Percentiles rank a stretch among this genome's conserved stretches.
Conservation (phyloP, 2,888 invertebrate genomes). For the Coenonympha glycerion region DNA sequence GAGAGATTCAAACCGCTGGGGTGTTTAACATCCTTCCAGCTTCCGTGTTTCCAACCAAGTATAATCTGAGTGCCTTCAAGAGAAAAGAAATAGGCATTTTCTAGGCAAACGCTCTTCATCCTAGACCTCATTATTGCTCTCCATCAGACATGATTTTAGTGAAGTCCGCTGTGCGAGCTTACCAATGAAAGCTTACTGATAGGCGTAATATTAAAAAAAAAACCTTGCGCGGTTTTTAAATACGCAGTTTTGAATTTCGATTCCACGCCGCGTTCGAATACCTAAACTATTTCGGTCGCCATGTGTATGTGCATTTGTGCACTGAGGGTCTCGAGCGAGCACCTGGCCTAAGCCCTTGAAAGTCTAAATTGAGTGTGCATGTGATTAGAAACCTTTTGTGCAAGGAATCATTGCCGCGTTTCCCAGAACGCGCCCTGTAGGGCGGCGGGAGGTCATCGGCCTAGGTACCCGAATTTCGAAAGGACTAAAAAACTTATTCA, state of each 20-base stretch:
- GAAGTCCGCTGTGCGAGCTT: no score
- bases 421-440: conserved; percentile 33
- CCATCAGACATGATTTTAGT: no score
- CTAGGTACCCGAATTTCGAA: conserved; percentile 74
- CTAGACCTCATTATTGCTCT: no score
- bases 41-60: no score
- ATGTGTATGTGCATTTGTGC: no score
- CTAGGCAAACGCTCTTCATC: no score
- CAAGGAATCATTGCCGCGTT: conserved; percentile 28
- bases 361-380: conserved; percentile 21
- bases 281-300: conserved; percentile 7
- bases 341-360: conserved; percentile 30
- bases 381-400: conserved; percentile 34
- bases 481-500: conserved; percentile 71
- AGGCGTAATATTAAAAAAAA: no score
- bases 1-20: no score
- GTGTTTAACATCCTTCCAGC: no score
- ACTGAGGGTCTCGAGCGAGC: conserved; percentile 20
- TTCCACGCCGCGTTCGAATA: neutral
- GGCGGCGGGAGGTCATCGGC: conserved; percentile 63
- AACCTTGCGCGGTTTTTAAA: neutral
- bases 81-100: no score
- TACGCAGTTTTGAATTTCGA: neutral
- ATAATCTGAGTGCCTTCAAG: no score
- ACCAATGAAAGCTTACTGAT: no score